A percentile compares a stretch with the other conserved stretches of the same genome.
These are phyloP conservation scores for Tridacna gigas DNA, from an alignment of 2,888 invertebrate genomes.

Conservation along the genomic window DNA sequence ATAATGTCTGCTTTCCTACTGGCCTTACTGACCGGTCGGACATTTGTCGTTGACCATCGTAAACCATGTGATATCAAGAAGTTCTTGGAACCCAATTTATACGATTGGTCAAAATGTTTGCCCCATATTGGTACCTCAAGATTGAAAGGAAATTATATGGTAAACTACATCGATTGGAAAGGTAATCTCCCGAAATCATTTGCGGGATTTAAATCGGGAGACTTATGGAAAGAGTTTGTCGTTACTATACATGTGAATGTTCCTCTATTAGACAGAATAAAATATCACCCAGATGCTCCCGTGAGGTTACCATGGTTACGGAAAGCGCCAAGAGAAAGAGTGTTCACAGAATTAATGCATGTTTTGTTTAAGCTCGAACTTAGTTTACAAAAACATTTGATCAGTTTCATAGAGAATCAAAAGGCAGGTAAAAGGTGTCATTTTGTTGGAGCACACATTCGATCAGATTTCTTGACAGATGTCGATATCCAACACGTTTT, in stretches of 20 bases:
- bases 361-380: not conserved
- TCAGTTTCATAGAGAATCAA: not conserved
- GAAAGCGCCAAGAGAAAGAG: not conserved
- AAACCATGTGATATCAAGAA: slow-evolving; percentile 39
- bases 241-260: slow-evolving; percentile 4
- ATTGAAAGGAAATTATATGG: not conserved
- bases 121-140: not conserved
- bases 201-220: not conserved
- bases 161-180: slow-evolving; percentile 5
- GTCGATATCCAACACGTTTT: not conserved
- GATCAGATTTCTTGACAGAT: not conserved
- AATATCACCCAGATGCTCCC: not conserved
- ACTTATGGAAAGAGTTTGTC: slow-evolving; percentile 10
- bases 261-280: not conserved
- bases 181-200: not conserved
- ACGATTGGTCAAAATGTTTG: slow-evolving; percentile 43
- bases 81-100: slow-evolving; percentile 31
- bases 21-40: slow-evolving; percentile 35
- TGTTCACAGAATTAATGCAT: not conserved
- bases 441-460: slow-evolving; percentile 1
- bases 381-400: not conserved
- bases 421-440: not conserved
- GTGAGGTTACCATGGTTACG: slow-evolving; percentile 4
- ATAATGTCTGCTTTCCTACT: slow-evolving; percentile 40
- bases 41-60: slow-evolving; percentile 33